phyloP scores from a whole-genome alignment of 2,113 vertebrate species.

The Scomber colias region DNA sequence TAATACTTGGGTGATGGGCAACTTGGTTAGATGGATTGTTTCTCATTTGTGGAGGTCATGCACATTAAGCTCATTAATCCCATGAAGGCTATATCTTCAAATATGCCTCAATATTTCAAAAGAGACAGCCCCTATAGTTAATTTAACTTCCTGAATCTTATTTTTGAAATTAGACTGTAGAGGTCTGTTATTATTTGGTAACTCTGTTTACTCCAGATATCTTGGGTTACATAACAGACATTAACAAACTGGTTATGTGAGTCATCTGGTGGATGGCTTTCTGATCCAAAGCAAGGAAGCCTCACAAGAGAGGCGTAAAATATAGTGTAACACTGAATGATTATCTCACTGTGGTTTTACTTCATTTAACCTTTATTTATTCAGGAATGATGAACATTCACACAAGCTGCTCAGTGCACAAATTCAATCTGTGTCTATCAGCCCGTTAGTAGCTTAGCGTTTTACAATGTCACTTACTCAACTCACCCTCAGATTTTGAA shows the following conservation, averaged over 20 bases:
- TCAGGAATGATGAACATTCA: background rate
- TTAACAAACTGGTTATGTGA: conserved; percentile 6
- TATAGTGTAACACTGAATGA: background rate
- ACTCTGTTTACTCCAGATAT: background rate
- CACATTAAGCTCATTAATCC: background rate
- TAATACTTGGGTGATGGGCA: too few species aligned
- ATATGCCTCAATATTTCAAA: too few species aligned
- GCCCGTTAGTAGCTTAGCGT: background rate
- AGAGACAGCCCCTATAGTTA: too few species aligned
- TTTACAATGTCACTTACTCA: background rate
- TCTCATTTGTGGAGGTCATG: background rate
- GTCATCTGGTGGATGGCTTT: conserved; percentile 10
- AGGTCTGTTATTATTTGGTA: background rate
- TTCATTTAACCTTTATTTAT: background rate
- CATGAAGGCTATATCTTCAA: too few species aligned
- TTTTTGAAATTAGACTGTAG: background rate
- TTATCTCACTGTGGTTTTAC: background rate
- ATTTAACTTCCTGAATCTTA: background rate
- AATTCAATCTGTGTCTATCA: background rate
- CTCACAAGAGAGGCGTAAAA: background rate
- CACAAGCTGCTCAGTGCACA: background rate
- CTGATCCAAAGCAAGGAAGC: background rate
- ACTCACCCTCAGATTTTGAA: background rate
- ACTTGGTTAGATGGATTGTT: too few species aligned
- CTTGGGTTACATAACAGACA: background rate